Evolutionary conservation across 2,888 invertebrate species (phyloP).

Genomic region (Sicus ferrugineus): DNA sequence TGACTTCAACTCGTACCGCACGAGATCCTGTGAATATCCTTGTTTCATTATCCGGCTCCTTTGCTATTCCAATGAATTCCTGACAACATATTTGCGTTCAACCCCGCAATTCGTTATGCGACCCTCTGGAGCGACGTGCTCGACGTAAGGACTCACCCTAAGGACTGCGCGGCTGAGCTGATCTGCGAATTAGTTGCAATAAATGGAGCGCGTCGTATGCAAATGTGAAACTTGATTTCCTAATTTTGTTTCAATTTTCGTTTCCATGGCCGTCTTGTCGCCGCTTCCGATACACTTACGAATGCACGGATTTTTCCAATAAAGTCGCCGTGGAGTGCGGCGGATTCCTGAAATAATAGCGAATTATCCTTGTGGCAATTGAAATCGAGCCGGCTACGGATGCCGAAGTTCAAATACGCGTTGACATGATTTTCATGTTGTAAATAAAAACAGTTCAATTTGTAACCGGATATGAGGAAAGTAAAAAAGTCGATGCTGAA

Average conservation of each 20-base stretch:
- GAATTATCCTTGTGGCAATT: conserved; percentile 38
- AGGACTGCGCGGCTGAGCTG: background rate
- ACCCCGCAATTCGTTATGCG: conserved; percentile 24
- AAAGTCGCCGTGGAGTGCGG: background rate
- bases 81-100: conserved; percentile 28
- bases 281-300: conserved; percentile 33
- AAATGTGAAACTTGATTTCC: conserved; percentile 62
- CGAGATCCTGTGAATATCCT: conserved; percentile 1
- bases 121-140: background rate
- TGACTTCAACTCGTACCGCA: conserved; percentile 8
- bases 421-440: conserved; percentile 27
- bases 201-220: conserved; percentile 58
- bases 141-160: background rate
- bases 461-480: background rate
- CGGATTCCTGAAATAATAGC: conserved; percentile 32
- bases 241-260: conserved; percentile 61
- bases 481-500: background rate
- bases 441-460: conserved; percentile 3
- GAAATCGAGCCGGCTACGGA: conserved; percentile 22
- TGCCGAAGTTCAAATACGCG: conserved; percentile 20
- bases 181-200: conserved; percentile 40
- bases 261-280: conserved; percentile 34
- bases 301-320: background rate
- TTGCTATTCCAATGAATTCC: conserved; percentile 38
- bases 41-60: conserved; percentile 15